Percentiles rank a stretch among this genome's conserved stretches.
These are phyloP conservation scores for Agapetus fuscipes DNA, from an alignment of 2,888 invertebrate species.

Conservation along the genomic window DNA sequence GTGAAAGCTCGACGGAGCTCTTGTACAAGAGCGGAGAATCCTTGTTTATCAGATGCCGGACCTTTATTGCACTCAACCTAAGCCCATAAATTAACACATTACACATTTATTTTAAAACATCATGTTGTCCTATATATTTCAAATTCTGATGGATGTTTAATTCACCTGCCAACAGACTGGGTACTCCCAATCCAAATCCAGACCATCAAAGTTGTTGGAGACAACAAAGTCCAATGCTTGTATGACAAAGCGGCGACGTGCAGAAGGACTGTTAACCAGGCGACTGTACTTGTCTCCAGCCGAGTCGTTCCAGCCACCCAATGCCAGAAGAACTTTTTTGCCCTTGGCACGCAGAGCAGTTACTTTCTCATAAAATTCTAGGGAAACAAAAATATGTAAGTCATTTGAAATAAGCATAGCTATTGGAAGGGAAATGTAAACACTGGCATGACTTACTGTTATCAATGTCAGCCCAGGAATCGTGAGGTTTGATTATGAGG, in stretches of 20 bases:
- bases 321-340: slow-evolving; percentile 73
- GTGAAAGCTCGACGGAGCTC: slow-evolving; percentile 65
- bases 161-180: slow-evolving; percentile 81
- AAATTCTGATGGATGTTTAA: no score
- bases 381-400: slow-evolving; percentile 22
- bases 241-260: slow-evolving; percentile 62
- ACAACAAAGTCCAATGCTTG: slow-evolving; percentile 70
- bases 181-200: slow-evolving; percentile 93
- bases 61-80: slow-evolving; percentile 77
- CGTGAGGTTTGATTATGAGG: slow-evolving; percentile 73
- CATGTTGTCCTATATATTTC: no score
- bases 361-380: slow-evolving; percentile 81
- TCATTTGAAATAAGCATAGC: no score
- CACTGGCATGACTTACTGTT: slow-evolving; percentile 52
- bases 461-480: slow-evolving; percentile 82
- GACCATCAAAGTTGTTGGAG: slow-evolving; percentile 75
- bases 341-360: slow-evolving; percentile 61
- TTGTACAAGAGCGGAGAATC: slow-evolving; percentile 63
- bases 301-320: slow-evolving; percentile 95
- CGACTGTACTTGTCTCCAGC: slow-evolving; percentile 82
- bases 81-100: no score
- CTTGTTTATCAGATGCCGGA: slow-evolving; percentile 68
- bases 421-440: no score
- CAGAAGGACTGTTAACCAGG: slow-evolving; percentile 62
- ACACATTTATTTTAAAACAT: no score